These are phyloP conservation scores for Drosophila auraria DNA, from an alignment of 1,140 invertebrate genomes.

Conservation along the genomic window DNA sequence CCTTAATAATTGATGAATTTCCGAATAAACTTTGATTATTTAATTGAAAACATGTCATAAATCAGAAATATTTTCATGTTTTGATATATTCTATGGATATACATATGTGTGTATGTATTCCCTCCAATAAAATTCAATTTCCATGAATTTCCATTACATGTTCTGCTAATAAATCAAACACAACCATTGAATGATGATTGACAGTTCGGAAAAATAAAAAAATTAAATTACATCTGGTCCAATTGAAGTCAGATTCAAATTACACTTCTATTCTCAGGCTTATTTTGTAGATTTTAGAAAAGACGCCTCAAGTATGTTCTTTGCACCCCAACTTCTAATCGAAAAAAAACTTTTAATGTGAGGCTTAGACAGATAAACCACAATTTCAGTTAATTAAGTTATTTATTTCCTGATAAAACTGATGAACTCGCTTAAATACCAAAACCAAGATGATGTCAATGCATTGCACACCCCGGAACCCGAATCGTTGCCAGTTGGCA, in stretches of 20 bases:
- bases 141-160: background rate
- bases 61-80: background rate
- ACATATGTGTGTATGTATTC: no score
- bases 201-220: background rate
- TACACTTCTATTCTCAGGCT: background rate
- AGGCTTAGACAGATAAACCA: background rate
- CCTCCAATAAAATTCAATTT: background rate
- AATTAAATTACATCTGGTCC: background rate
- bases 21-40: no score
- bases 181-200: background rate
- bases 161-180: background rate
- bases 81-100: background rate
- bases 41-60: background rate
- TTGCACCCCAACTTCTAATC: no score
- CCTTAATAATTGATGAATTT: no score
- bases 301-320: background rate
- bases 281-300: background rate
- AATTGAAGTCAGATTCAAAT: constrained; percentile 8
- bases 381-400: constrained; percentile 12
- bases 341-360: no score
- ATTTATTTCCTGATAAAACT: constrained; percentile 1
- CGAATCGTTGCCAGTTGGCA: constrained; percentile 9
- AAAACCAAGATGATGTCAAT: constrained; percentile 48
- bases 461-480: constrained; percentile 36
- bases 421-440: constrained; percentile 5